phyloP scores from a whole-genome alignment of 2,888 invertebrate species.

The Eueremaeus valkanovi region DNA sequence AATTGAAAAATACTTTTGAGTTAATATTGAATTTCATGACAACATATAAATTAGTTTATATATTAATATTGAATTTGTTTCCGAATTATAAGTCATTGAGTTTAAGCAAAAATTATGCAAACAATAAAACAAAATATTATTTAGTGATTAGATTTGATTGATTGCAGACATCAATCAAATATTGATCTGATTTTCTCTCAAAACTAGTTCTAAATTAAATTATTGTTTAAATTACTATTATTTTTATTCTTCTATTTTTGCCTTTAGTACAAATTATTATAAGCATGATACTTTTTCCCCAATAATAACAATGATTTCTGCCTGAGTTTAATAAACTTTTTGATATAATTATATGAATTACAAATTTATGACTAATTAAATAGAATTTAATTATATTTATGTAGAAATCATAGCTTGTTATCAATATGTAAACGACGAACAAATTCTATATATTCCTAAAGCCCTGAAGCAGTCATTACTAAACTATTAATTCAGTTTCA shows the following conservation, averaged over 20 bases:
- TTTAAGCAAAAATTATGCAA: background rate
- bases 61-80: background rate
- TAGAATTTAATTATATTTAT: no score
- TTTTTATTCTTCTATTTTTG: no score
- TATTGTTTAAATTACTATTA: no score
- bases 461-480: background rate
- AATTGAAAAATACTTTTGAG: background rate
- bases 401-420: no score
- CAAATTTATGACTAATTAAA: no score
- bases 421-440: background rate
- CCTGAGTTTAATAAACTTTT: no score
- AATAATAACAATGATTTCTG: no score
- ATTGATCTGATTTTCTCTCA: background rate
- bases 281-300: no score
- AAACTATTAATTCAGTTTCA: background rate
- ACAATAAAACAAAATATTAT: background rate
- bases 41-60: no score
- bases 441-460: no score
- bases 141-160: no score
- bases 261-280: slow-evolving; percentile 5
- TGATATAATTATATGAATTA: no score
- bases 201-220: background rate
- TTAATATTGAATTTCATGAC: background rate
- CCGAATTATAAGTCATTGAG: background rate
- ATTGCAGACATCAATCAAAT: slow-evolving; percentile 9